Base-by-base conservation (phyloP, 2,888 invertebrate genomes). In the Eupithecia abbreviata region DNA sequence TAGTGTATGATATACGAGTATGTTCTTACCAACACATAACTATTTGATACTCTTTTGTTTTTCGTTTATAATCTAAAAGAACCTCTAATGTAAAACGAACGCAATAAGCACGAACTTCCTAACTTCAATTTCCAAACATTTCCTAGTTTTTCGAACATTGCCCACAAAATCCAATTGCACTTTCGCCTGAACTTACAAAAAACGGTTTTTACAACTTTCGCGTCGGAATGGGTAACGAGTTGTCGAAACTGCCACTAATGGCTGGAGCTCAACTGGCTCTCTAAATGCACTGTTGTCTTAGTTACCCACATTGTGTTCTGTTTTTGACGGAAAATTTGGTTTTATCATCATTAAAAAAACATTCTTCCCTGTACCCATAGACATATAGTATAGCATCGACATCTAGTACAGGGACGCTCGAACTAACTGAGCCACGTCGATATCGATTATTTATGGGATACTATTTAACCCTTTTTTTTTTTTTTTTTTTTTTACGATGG, bases 221-320 rank as follows among this genome's bases (percentile, higher is more conserved):
- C 45, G 42, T 42, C 42, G 42, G 67, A 68, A 45, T 68, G 18
- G 15, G 77, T 73, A 76, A 70, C 70, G 70, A 73, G 76, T 70
- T 76, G 45, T 68, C 72, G 80, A 70, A 76, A 76, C 73, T 66
- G 71, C 43, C 49, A 62, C 68, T 74, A 74, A 77, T 74, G 68
- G 75, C 7, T 51, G 9, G 68, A 68, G n/a, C 2, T 68, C 45
- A n/a, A 43, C 67, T 15, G 7, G 67, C 15, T 68, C n/a, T 45
- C 67, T 45, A 30, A 68, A 45, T 68, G 67, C 67, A 43, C 67
- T 41, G 18, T 68, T 68, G 67, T 43, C 67, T 67, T 67, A 43
- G 42, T 67, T 45, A 7, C 65, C 41, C 2, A 3, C 10, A 4
- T 58, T 9, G 15, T 1, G 51, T 51, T 15, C 30, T 5, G 5